Evolutionary conservation across 2,888 invertebrate species (phyloP), one percentile per base, ranked within the genome.

Genomic region (Hemistola chrysoprasaria): DNA sequence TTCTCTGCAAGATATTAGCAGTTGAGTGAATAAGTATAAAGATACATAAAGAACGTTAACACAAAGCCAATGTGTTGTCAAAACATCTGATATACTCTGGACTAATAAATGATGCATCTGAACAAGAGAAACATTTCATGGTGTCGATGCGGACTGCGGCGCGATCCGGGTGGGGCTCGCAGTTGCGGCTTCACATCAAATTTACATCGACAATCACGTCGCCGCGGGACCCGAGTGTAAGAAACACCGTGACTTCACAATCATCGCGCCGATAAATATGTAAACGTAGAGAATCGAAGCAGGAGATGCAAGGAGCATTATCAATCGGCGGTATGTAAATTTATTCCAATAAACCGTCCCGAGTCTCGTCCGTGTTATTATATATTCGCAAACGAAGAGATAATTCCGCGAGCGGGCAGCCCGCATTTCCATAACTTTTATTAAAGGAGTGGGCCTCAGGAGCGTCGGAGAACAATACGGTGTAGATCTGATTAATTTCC

Each of bases 331-430:
- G 71, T 78, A 88, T 87, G 88, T 83, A 88, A 87, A 88, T 88
- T 85, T 87, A 87, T 88, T 87, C 85, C 87, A 87, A 87, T 87
- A 87, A 86, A 84, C 79, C 76, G 64, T 68, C 71, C 71, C 71
- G 70, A 66, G 71, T 64, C 67, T 65, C 74, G 71, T 71, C 72
- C 70, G 72, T 79, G 82, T 84, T 86, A 87, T 87, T 85, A 87
- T 88, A 84, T 83, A 87, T 87, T 84, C 87, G 79, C 78, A 84
- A 86, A 84, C 85, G 84, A 82, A 80, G 80, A 83, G 87, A 88
- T 87, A 84, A 88, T 86, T 81, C 78, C 63, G 76, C 67, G 70
- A 76, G 78, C 78, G 81, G 83, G 67, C 81, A 74, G 78, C 71
- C 59, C 53, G 64, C 59, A 88, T 87, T 87, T 79, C 71, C 88